These are phyloP conservation scores for Schizaphis graminum DNA, from an alignment of 2,888 invertebrate genomes.

Conservation along the genomic window DNA sequence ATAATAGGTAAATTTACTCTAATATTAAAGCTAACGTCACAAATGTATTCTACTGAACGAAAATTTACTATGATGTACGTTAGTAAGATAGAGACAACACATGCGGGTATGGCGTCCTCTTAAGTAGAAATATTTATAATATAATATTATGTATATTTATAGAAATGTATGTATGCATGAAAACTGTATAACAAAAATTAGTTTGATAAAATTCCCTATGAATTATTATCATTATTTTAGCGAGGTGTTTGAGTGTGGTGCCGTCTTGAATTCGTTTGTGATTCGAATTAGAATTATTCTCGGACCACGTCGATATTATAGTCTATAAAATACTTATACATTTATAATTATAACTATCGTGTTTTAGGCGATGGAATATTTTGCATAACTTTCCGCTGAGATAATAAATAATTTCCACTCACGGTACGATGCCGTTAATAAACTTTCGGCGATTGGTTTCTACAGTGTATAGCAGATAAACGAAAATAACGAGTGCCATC, in stretches of 20 bases:
- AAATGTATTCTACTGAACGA: too few relatives aligned
- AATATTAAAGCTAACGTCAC: too few relatives aligned
- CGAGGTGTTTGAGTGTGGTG: background rate
- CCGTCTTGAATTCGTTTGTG: background rate
- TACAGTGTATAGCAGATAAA: background rate
- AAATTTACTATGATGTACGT: too few relatives aligned
- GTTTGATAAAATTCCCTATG: background rate
- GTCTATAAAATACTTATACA: background rate
- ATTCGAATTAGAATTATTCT: background rate
- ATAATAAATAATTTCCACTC: background rate
- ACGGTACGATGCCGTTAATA: background rate
- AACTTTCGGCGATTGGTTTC: background rate
- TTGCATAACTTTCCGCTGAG: background rate
- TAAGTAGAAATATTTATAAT: background rate
- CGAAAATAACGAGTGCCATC: background rate
- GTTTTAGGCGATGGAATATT: background rate
- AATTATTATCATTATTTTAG: background rate
- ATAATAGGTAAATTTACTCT: too few relatives aligned
- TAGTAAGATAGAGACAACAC: too few relatives aligned
- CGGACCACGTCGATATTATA: background rate
- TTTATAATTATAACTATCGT: background rate
- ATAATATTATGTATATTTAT: too few relatives aligned
- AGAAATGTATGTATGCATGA: background rate
- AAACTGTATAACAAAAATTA: background rate
- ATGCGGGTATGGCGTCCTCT: too few relatives aligned